Percentiles rank a stretch among this genome's conserved stretches.
phyloP scores from a whole-genome alignment of 1,140 invertebrate genomes.

The Saxidomus purpurata region DNA sequence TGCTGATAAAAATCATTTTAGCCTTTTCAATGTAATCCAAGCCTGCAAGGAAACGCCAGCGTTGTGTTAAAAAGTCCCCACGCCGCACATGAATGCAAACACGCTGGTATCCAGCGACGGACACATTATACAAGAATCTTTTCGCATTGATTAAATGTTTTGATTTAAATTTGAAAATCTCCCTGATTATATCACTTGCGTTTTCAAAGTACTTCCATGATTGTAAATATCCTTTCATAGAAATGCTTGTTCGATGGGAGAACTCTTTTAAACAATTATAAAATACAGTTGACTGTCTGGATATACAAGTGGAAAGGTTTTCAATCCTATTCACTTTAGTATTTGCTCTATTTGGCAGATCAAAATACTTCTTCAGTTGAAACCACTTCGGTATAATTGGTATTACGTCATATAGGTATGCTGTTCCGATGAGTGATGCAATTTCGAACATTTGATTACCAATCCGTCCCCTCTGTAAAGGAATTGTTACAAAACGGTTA shows the following conservation, averaged over 20 bases:
- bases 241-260: background rate
- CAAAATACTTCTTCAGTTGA: background rate
- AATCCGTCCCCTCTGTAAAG: background rate
- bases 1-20: constrained; percentile 40
- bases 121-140: background rate
- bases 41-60: background rate
- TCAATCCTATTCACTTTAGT: background rate
- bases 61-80: background rate
- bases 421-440: background rate
- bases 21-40: constrained; percentile 59
- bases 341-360: background rate
- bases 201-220: constrained; percentile 29
- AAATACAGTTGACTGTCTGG: background rate
- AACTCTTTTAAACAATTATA: background rate
- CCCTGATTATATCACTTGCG: background rate
- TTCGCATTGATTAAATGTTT: background rate
- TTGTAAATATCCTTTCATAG: background rate
- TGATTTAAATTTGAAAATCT: background rate
- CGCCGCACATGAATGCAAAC: background rate
- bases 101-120: background rate
- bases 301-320: background rate
- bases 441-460: background rate
- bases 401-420: background rate
- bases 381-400: background rate
- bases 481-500: background rate